These are phyloP conservation scores for Zoanthus sansibaricus DNA, from an alignment of 92 coral and sea anemone genomes.

Conservation along the genomic window DNA sequence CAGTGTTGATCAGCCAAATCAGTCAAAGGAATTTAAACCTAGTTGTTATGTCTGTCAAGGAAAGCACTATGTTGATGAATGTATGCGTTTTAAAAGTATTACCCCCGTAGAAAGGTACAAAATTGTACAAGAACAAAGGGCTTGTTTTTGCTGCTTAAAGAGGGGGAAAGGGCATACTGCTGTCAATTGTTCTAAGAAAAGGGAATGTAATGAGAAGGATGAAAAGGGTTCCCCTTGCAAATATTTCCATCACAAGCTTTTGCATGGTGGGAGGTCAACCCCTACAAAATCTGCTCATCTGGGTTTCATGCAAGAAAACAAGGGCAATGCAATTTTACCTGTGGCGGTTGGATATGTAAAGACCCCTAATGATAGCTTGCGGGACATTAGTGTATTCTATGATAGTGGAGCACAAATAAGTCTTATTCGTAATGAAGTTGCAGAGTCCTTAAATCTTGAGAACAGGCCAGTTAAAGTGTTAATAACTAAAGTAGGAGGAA, in stretches of 20 bases:
- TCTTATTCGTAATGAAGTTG: slow-evolving; percentile 45
- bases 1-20: neutral
- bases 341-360: neutral
- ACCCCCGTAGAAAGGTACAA: slow-evolving; percentile 56
- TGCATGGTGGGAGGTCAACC: slow-evolving; percentile 1
- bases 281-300: neutral
- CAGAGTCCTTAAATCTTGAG: slow-evolving; percentile 24
- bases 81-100: slow-evolving; percentile 45
- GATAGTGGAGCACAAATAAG: slow-evolving; percentile 71
- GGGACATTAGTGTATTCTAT: neutral
- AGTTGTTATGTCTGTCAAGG: slow-evolving; percentile 62
- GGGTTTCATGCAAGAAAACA: neutral
- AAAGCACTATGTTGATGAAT: slow-evolving; percentile 59
- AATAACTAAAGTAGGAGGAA: slow-evolving; percentile 60
- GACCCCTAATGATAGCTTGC: neutral
- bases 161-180: slow-evolving; percentile 56
- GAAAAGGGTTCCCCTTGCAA: slow-evolving; percentile 46
- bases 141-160: slow-evolving; percentile 65
- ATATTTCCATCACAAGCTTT: slow-evolving; percentile 51
- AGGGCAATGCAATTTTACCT: slow-evolving; percentile 5
- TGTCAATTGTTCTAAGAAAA: slow-evolving; percentile 48
- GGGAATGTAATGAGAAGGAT: slow-evolving; percentile 30
- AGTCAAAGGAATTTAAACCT: too few species aligned
- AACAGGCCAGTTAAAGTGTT: slow-evolving; percentile 23
- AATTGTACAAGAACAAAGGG: slow-evolving; percentile 56